phyloP scores from a whole-genome alignment of 2,888 invertebrate genomes.

The Aphelenchoides bicaudatus region DNA sequence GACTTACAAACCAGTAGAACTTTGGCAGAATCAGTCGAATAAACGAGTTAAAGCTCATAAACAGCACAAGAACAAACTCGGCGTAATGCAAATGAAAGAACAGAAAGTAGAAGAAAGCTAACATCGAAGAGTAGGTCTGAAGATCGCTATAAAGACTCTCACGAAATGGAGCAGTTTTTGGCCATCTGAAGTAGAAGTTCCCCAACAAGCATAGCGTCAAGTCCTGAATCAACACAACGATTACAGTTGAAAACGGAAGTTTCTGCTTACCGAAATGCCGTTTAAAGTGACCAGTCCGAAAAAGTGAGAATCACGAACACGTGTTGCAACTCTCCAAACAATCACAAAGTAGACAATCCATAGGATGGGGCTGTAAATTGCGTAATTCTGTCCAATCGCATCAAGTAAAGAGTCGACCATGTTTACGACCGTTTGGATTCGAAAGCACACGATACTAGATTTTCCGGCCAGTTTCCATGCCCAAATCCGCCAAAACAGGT shows the following conservation, averaged over 20 bases:
- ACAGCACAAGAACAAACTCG: not conserved
- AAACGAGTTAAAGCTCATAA: conserved; percentile 4
- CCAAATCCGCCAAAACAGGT: too few relatives aligned
- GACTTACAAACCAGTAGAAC: conserved; percentile 3
- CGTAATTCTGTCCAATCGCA: too few relatives aligned
- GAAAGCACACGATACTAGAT: too few relatives aligned
- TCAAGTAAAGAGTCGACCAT: too few relatives aligned
- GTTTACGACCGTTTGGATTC: too few relatives aligned
- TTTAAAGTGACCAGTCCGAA: conserved; percentile 1
- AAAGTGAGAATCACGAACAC: not conserved
- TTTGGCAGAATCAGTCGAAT: not conserved
- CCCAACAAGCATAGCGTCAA: not conserved
- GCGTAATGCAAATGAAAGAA: not conserved
- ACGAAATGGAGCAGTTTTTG: not conserved
- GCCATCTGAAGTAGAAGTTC: conserved; percentile 8
- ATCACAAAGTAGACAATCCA: too few relatives aligned
- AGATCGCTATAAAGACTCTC: not conserved
- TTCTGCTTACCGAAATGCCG: conserved; percentile 1
- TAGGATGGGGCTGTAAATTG: too few relatives aligned
- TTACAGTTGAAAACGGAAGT: not conserved
- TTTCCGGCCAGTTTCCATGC: too few relatives aligned
- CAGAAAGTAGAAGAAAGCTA: not conserved
- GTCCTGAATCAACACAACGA: conserved; percentile 7
- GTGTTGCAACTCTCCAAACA: too few relatives aligned
- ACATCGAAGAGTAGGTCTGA: not conserved